These are phyloP conservation scores for Botrylloides violaceus DNA, from an alignment of 23 tunicate species.

Conservation along the genomic window DNA sequence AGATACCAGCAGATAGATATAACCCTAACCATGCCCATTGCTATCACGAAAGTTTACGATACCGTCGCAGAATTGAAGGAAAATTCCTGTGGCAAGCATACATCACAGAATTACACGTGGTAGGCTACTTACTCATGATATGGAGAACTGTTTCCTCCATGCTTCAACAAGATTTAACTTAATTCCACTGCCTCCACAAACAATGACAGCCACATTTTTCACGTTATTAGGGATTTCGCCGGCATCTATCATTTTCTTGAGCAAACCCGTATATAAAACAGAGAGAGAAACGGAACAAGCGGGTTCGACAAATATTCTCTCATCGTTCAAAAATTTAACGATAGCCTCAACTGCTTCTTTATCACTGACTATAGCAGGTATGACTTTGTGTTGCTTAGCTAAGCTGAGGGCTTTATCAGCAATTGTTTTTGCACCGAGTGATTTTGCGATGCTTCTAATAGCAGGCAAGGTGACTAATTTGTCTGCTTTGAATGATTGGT, in stretches of 20 bases:
- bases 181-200: conserved; percentile 81
- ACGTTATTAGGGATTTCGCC: conserved; percentile 15
- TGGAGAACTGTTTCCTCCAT: conserved; percentile 37
- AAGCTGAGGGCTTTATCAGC: conserved; percentile 35
- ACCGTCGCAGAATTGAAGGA: too few relatives aligned
- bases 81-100: too few relatives aligned
- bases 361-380: conserved; percentile 58
- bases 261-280: conserved; percentile 56
- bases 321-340: conserved; percentile 56
- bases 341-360: conserved; percentile 50
- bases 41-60: too few relatives aligned
- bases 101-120: too few relatives aligned
- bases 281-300: conserved; percentile 83
- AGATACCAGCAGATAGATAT: too few relatives aligned
- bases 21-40: too few relatives aligned
- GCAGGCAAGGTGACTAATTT: conserved; percentile 66
- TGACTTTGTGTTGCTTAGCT: conserved; percentile 34
- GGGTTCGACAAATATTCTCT: conserved; percentile 85
- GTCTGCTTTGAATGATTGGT: conserved; percentile 54
- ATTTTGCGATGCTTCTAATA: conserved; percentile 78
- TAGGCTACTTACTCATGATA: too few relatives aligned
- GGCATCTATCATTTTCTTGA: conserved; percentile 28
- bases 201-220: conserved; percentile 58
- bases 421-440: conserved; percentile 87
- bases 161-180: conserved; percentile 40